Conservation (phyloP, 2,113 vertebrate species). For the Dasyurus viverrinus region DNA sequence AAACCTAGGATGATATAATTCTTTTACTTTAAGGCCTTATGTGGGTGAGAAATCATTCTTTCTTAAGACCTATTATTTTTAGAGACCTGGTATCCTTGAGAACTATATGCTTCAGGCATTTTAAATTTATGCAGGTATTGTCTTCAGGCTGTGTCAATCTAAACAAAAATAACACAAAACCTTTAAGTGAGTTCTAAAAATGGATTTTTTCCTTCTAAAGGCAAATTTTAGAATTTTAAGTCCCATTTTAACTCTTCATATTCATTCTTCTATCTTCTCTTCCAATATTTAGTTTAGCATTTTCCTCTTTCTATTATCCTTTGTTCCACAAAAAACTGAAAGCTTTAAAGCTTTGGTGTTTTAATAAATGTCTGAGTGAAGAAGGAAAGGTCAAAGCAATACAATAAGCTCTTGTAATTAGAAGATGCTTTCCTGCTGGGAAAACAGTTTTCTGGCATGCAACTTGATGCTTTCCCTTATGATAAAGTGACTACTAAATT, state of each 20-base stretch:
- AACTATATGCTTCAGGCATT: constrained; percentile 40
- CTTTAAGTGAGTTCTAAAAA: not conserved
- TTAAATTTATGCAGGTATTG: not conserved
- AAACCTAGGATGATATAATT: not conserved
- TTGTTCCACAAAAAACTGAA: not conserved
- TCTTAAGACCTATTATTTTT: constrained; percentile 58
- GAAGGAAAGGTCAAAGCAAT: not conserved
- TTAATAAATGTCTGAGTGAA: constrained; percentile 7
- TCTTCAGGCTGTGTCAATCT: constrained; percentile 47
- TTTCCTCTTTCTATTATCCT: not conserved
- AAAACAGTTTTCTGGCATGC: constrained; percentile 2
- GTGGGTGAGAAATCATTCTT: constrained; percentile 53
- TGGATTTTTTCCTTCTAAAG: not conserved
- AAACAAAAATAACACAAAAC: not conserved
- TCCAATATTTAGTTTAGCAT: constrained; percentile 15
- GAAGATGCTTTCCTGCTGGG: not conserved
- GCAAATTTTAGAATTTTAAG: not conserved
- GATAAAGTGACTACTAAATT: constrained; percentile 4
- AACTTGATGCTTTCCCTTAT: not conserved
- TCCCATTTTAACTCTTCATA: not conserved
- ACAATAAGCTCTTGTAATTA: not conserved
- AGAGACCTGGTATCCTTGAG: constrained; percentile 53
- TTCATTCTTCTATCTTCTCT: constrained; percentile 10
- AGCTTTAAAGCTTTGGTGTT: not conserved
- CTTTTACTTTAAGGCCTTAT: constrained; percentile 39